A percentile compares a stretch with the other conserved stretches of the same genome.
Conservation (phyloP, 2,797 vertebrate species). For the Hoplostethus mediterraneus region DNA sequence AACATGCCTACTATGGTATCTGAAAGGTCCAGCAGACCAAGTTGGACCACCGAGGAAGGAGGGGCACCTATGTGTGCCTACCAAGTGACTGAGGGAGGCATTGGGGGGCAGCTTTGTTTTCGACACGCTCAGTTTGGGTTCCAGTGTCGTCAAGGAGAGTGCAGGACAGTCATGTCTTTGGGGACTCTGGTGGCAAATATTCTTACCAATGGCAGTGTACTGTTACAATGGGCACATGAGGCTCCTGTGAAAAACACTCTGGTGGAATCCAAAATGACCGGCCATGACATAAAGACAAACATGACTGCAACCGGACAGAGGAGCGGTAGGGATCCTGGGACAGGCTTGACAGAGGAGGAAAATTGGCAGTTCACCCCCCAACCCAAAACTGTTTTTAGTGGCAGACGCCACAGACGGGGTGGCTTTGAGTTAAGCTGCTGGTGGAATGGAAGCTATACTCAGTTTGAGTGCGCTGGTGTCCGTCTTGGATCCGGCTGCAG, state of each 20-base stretch:
- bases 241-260: conserved; percentile 5
- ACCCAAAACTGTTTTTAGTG: conserved; percentile 68
- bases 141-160: conserved; percentile 84
- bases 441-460: conserved; percentile 96
- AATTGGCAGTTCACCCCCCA: not conserved
- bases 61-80: conserved; percentile 89
- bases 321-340: conserved; percentile 21
- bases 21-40: conserved; percentile 43
- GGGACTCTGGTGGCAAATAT: conserved; percentile 89
- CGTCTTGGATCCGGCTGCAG: conserved; percentile 90
- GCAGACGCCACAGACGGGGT: conserved; percentile 71
- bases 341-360: conserved; percentile 30
- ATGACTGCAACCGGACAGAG: conserved; percentile 23
- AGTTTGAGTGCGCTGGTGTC: conserved; percentile 93
- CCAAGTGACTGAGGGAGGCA: conserved; percentile 83
- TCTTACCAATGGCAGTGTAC: conserved; percentile 92
- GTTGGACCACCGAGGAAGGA: conserved; percentile 39
- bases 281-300: conserved; percentile 1
- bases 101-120: conserved; percentile 88
- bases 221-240: conserved; percentile 89
- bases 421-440: conserved; percentile 93
- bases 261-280: conserved; percentile 8
- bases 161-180: conserved; percentile 84
- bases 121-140: conserved; percentile 85
- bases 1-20: conserved; percentile 55